These are phyloP conservation scores for Phytoseiulus persimilis DNA, from an alignment of 2,888 invertebrate genomes.

Conservation along the genomic window DNA sequence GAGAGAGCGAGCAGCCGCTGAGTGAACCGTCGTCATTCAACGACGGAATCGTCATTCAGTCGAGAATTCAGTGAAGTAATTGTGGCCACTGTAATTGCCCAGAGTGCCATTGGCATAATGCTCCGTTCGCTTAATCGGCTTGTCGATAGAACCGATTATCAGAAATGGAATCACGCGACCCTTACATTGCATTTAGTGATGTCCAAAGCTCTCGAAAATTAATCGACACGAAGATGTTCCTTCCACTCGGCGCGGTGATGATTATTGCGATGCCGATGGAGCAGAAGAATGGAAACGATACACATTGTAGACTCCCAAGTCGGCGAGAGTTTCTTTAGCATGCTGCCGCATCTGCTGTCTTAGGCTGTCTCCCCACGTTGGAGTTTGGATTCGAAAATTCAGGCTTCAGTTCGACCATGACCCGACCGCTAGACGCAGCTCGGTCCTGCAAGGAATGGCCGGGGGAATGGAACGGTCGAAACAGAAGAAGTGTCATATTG, in stretches of 20 bases:
- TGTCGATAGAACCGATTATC: not conserved
- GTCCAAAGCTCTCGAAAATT: not conserved
- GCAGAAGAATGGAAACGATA: not conserved
- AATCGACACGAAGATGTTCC: not conserved
- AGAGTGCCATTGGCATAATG: not conserved
- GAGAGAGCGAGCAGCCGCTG: not conserved
- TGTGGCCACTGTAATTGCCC: not conserved
- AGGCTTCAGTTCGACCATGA: too few species aligned
- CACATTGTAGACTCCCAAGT: not conserved
- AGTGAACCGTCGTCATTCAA: not conserved
- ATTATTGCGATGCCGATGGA: not conserved
- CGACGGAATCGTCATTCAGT: too few species aligned
- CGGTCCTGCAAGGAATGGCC: too few species aligned
- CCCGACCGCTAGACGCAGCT: too few species aligned
- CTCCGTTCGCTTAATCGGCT: not conserved
- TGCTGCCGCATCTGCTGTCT: too few species aligned
- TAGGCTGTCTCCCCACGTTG: too few species aligned
- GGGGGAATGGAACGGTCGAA: too few species aligned
- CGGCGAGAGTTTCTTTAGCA: too few species aligned
- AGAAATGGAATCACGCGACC: conserved; percentile 5
- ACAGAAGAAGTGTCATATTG: too few species aligned
- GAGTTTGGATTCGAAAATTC: too few species aligned
- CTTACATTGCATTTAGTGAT: not conserved
- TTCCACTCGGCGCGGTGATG: not conserved
- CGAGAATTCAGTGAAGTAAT: not conserved